phyloP scores from a whole-genome alignment of 2,797 vertebrate species.

The Hippopotamyrus pictus region DNA sequence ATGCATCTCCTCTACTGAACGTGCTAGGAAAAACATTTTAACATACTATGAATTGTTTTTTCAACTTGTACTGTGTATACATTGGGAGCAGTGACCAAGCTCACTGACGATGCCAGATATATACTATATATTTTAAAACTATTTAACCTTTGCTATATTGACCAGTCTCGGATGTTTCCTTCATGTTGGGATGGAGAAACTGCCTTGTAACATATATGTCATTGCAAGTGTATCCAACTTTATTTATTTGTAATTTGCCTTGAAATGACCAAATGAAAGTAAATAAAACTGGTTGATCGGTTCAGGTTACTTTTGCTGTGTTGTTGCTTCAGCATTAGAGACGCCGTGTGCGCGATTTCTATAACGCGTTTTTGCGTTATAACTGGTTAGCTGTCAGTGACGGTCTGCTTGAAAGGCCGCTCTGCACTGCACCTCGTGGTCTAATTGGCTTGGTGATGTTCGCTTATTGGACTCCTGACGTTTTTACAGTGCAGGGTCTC shows the following conservation, averaged over 20 bases:
- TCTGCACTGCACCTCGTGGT: not conserved
- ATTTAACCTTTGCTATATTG: constrained; percentile 18
- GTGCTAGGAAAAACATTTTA: constrained; percentile 27
- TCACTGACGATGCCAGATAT: constrained; percentile 26
- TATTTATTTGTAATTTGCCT: constrained; percentile 72
- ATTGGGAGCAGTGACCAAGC: constrained; percentile 28
- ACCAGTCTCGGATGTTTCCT: constrained; percentile 23
- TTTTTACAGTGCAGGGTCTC: not conserved
- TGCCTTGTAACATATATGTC: constrained; percentile 47
- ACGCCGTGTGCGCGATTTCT: not conserved
- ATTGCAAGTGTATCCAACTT: constrained; percentile 46
- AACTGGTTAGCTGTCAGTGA: not conserved
- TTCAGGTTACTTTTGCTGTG: not conserved
- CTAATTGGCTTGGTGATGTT: not conserved
- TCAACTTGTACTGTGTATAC: constrained; percentile 20
- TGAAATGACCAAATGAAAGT: constrained; percentile 28
- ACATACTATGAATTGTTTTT: constrained; percentile 27
- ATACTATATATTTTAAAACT: constrained; percentile 31
- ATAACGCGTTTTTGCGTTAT: not conserved
- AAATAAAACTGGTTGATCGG: constrained; percentile 43
- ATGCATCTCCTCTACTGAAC: constrained; percentile 25
- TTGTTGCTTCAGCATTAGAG: not conserved
- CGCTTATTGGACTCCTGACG: not conserved
- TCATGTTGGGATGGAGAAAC: constrained; percentile 23
- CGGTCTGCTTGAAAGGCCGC: not conserved